Evolutionary conservation across 2,888 invertebrate species (phyloP).

Genomic region (Eulithis prunata): DNA sequence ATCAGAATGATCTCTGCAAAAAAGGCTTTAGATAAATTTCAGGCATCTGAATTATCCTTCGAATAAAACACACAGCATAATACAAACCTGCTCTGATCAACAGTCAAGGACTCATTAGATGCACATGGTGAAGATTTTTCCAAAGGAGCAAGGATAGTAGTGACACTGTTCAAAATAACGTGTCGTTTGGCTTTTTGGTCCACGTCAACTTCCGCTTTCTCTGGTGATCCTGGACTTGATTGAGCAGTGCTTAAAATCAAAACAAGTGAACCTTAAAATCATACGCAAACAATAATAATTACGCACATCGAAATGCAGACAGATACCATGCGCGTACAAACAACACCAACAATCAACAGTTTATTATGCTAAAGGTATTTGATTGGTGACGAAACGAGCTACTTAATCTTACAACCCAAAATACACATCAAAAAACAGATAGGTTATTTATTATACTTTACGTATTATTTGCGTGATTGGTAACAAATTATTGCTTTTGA

Average conservation of each 20-base stretch:
- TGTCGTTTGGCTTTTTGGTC: slow-evolving; percentile 65
- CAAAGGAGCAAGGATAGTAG: slow-evolving; percentile 71
- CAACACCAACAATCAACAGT: slow-evolving; percentile 19
- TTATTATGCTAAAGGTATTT: neutral
- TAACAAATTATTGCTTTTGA: too few species aligned
- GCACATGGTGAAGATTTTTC: slow-evolving; percentile 89
- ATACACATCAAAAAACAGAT: neutral
- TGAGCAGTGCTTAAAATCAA: slow-evolving; percentile 79
- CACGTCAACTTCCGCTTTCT: slow-evolving; percentile 55
- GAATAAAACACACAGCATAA: neutral
- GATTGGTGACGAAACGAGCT: neutral
- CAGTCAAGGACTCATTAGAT: slow-evolving; percentile 93
- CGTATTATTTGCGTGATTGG: too few species aligned
- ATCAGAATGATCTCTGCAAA: slow-evolving; percentile 90
- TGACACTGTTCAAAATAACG: slow-evolving; percentile 63
- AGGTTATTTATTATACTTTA: neutral
- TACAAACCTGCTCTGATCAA: slow-evolving; percentile 86
- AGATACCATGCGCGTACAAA: slow-evolving; percentile 26
- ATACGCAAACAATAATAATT: neutral
- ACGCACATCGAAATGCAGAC: slow-evolving; percentile 2
- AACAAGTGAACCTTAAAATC: neutral
- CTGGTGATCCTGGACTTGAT: slow-evolving; percentile 88
- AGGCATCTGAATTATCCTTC: slow-evolving; percentile 8
- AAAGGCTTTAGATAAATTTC: slow-evolving; percentile 16
- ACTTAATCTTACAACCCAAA: neutral